These are phyloP conservation scores for Anarrhichthys ocellatus DNA, from an alignment of 2,113 vertebrate genomes.

Conservation along the genomic window DNA sequence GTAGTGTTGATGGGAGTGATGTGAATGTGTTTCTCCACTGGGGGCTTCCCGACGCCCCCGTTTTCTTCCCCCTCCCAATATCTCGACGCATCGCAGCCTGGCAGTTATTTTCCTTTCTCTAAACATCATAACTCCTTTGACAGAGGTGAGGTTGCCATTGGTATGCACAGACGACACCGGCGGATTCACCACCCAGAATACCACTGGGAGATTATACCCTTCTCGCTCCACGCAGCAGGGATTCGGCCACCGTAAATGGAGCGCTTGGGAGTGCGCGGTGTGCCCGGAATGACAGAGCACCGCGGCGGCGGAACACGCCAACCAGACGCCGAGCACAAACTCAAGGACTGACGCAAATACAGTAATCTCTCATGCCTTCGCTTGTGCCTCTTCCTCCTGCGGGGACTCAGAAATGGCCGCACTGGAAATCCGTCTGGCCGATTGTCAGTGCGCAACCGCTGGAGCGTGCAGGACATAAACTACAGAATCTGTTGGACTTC, in stretches of 20 bases:
- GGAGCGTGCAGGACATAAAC: conserved; percentile 48
- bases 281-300: conserved; percentile 70
- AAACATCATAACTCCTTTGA: conserved; percentile 62
- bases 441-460: conserved; percentile 47
- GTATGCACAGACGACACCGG: conserved; percentile 69
- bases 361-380: conserved; percentile 67
- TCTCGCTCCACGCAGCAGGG: conserved; percentile 71
- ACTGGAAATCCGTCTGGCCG: conserved; percentile 61
- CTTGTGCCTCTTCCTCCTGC: conserved; percentile 32
- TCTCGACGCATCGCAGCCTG: conserved; percentile 17
- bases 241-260: conserved; percentile 74
- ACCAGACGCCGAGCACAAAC: conserved; percentile 44
- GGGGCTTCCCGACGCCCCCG: conserved; percentile 41
- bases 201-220: conserved; percentile 79
- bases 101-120: conserved; percentile 3
- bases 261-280: conserved; percentile 69
- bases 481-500: conserved; percentile 55
- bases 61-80: conserved; percentile 33
- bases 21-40: conserved; percentile 38
- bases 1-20: conserved; percentile 30
- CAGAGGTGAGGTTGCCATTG: conserved; percentile 75
- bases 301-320: conserved; percentile 32
- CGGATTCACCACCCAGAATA: conserved; percentile 74
- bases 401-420: conserved; percentile 38
- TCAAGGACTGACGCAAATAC: conserved; percentile 71